Evolutionary conservation across 1,140 invertebrate genomes (phyloP), one percentile per base, ranked within the genome.

Genomic region (Diabrotica undecimpunctata): DNA sequence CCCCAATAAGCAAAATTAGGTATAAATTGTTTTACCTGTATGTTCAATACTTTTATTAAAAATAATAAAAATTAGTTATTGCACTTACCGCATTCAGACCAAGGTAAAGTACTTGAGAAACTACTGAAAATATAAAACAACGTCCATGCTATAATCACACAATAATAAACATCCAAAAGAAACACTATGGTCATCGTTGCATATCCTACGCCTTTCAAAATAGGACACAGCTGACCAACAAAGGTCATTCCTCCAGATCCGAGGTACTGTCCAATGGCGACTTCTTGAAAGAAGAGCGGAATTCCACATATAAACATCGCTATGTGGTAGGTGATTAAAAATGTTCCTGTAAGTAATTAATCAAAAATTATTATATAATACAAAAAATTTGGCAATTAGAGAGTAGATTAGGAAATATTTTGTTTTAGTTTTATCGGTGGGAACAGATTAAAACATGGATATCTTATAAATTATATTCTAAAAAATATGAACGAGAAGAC

Each of bases 261-360:
- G 9, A 87, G 77, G 67, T 86, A 87, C 68, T 88, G 86, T 7
- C 86, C 86, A 53, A 88, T 83, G 0, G 85, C 84, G 0, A 88
- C 85, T 76, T 92, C 90, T 87, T 92, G 88, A 70, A 90, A 90
- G 73, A 92, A 92, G 61, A 92, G 79, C 1, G 90, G 90, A 58
- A 92, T 85, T 2, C 90, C 90, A 64, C 87, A 87, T 55, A 90
- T 83, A 35, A 90, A 68, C 80, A 92, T 85, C 61, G 90, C 88
- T n/a, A 91, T 80, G 3, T 83, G 81, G 66, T 90, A 90, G 0
- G 87, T 88, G 8, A 89, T 80, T 5, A 90, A 76, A 70, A 89
- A 89, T 7, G 83, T 83, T 58, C 85, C 85, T 86, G 70, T 50
- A 78, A 76, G 36, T 12, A 5, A 25, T n/a, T n/a, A n/a, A n/a